Percentiles rank a stretch among this genome's conserved stretches.
These are phyloP conservation scores for Chroicocephalus ridibundus DNA, from an alignment of 2,113 vertebrate species.

Conservation along the genomic window DNA sequence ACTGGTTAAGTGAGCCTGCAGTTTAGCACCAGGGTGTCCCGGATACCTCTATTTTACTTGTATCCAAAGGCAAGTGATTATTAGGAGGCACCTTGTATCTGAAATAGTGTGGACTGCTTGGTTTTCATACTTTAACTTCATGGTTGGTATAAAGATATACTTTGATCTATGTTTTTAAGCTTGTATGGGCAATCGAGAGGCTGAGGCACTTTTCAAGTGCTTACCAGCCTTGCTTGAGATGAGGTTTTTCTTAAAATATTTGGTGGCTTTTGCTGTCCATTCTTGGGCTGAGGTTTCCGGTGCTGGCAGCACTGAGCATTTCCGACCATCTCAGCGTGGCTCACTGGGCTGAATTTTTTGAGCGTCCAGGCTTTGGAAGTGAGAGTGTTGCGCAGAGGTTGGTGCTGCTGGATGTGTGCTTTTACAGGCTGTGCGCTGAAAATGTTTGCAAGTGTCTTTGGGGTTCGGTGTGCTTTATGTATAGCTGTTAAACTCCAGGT, in stretches of 20 bases:
- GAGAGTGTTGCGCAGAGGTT: fast-evolving
- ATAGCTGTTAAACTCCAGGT: constrained; percentile 12
- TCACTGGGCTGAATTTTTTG: not conserved
- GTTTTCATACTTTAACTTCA: not conserved
- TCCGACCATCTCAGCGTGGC: not conserved
- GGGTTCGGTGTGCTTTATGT: not conserved
- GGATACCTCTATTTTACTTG: not conserved
- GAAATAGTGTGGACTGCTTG: not conserved
- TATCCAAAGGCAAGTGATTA: not conserved
- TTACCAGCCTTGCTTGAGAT: not conserved
- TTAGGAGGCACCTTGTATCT: not conserved
- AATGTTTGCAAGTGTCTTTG: not conserved
- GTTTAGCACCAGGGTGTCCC: not conserved
- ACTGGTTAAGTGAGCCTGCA: not conserved
- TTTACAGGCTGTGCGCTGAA: not conserved
- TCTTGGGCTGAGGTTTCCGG: not conserved
- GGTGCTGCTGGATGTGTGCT: not conserved
- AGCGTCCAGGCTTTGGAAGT: not conserved
- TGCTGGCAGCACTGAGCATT: not conserved
- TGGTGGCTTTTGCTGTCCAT: not conserved
- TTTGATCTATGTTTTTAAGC: not conserved
- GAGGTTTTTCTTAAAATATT: not conserved
- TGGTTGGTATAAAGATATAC: not conserved
- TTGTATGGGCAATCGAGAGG: not conserved
- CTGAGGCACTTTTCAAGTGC: not conserved